Percentiles rank a stretch among this genome's conserved stretches.
Conservation (phyloP, 2,113 vertebrate genomes). For the Anguilla japonica region DNA sequence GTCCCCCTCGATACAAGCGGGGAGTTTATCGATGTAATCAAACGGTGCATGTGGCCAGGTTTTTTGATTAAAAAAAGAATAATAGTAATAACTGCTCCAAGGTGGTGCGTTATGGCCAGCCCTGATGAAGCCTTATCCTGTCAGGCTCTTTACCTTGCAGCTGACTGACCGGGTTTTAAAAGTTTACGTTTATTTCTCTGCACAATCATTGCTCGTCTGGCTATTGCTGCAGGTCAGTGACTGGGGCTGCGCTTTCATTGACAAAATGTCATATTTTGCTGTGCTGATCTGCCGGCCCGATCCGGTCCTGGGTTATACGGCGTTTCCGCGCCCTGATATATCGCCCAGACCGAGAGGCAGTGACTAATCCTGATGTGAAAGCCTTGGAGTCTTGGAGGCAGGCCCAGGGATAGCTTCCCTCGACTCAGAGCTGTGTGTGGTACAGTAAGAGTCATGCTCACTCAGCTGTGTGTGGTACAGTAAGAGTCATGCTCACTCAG, state of each 20-base stretch:
- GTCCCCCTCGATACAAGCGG: background rate
- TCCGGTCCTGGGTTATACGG: background rate
- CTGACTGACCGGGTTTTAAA: conserved; percentile 1
- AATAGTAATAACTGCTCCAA: background rate
- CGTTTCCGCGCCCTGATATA: background rate
- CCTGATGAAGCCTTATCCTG: background rate
- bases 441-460: background rate
- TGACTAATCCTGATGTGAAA: background rate
- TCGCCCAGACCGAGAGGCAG: background rate
- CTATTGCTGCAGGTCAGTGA: background rate
- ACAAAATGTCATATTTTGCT: background rate
- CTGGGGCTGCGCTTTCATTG: background rate
- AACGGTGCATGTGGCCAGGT: background rate
- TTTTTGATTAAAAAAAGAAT: background rate
- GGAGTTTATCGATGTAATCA: background rate
- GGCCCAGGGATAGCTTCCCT: background rate
- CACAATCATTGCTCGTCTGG: background rate
- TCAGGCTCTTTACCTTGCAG: background rate
- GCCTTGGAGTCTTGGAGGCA: background rate
- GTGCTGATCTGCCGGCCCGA: background rate
- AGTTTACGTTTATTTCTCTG: background rate
- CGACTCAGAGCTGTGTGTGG: background rate
- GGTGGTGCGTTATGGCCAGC: background rate
- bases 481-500: no score
- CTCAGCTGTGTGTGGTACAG: background rate